Conservation (phyloP, 1,140 invertebrate species). For the Sarcophaga bullata region DNA sequence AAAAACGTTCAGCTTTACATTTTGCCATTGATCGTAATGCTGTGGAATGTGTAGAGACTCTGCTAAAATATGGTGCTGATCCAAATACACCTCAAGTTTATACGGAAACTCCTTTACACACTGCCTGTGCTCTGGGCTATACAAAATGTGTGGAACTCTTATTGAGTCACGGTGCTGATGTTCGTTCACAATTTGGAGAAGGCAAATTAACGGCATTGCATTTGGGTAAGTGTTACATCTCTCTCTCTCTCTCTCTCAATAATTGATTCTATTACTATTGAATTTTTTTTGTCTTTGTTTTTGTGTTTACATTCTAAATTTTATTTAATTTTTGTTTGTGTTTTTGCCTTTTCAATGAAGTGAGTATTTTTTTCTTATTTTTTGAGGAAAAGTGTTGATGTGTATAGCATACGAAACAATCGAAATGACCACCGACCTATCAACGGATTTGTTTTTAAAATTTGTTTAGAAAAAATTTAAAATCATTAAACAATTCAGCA, state of each 20-base stretch:
- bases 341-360: no score
- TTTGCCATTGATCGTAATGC: constrained; percentile 79
- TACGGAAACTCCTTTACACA: constrained; percentile 84
- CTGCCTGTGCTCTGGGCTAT: constrained; percentile 79
- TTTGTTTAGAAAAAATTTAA: no score
- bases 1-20: constrained; percentile 74
- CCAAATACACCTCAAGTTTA: constrained; percentile 84
- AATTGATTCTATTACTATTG: no score
- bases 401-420: neutral
- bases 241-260: no score
- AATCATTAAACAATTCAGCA: no score
- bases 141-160: constrained; percentile 75
- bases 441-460: no score
- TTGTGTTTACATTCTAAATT: no score
- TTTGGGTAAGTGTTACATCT: constrained; percentile 67
- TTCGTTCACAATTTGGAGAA: constrained; percentile 75
- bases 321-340: no score
- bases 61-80: constrained; percentile 76
- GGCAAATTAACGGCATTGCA: constrained; percentile 80
- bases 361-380: no score
- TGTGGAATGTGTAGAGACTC: constrained; percentile 73
- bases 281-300: no score
- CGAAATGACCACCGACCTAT: no score
- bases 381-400: no score
- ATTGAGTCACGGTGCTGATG: constrained; percentile 78